Evolutionary conservation across 2,888 invertebrate genomes (phyloP), one percentile per base, ranked within the genome.

Genomic region (Drosophila percnosoma): DNA sequence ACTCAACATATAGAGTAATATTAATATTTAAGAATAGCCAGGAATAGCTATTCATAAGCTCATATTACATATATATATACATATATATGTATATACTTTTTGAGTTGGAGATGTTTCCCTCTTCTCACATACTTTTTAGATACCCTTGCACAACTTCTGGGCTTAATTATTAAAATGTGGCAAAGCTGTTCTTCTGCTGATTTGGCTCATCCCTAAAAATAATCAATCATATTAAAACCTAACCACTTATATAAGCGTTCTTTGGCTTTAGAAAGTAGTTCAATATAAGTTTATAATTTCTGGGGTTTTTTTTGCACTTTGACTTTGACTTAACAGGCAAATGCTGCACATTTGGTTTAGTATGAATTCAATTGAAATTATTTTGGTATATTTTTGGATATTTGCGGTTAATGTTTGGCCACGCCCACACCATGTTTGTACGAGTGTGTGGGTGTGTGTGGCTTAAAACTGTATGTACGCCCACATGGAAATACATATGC

Each of bases 401-500:
- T 45, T 27, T 48, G 48, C 18, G 40, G 27, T 59, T 63, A 60
- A 45, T 73, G 67, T 60, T 63, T 45, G 15, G 68, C 31, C 58
- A 73, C 74, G 64, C 68, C 76, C 61, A 68, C 40, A 58, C 54
- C 48, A 45, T 69, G 53, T 21, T 42, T 13, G 29, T 27, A n/a
- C 4, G 36, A 29, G 34, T 24, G 24, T 31, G 31, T 40, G 34
- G 31, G 34, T 15, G 21, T 34, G 15, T 15, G 31, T 42, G 42
- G 38, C 18, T 36, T 34, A 10, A 38, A 24, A 18, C n/a, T 65
- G 33, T 67, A 38, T 42, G 33, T 52, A 53, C 38, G 57, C 64
- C 51, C 73, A 64, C 53, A 68, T 15, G 15, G 64, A 59, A 78
- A 77, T 78, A 65, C 79, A 79, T 82, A 75, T 80, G 82, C 89